Evolutionary conservation across 2,888 invertebrate species (phyloP).

Genomic region (Muscina levida): DNA sequence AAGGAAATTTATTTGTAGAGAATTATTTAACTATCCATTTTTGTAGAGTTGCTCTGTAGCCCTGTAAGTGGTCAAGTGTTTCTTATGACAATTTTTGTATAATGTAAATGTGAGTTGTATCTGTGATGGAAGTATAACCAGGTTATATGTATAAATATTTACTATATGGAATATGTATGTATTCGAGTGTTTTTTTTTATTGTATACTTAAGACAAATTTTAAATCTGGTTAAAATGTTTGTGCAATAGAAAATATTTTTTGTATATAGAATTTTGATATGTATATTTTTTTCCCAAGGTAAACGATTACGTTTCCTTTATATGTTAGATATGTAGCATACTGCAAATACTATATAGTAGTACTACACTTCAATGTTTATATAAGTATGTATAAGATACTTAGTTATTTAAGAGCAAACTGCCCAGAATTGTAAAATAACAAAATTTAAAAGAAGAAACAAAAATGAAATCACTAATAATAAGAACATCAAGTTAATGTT

Average conservation of each 20-base stretch:
- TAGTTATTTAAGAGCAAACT: slow-evolving; percentile 31
- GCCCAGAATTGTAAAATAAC: slow-evolving; percentile 46
- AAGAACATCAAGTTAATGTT: no score
- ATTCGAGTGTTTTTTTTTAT: not conserved
- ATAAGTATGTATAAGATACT: not conserved
- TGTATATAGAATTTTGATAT: not conserved
- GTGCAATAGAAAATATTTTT: no score
- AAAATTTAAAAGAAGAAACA: not conserved
- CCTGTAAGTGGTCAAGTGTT: not conserved
- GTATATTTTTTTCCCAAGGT: no score
- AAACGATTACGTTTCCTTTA: not conserved
- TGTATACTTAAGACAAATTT: no score
- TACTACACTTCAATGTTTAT: not conserved
- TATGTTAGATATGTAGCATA: no score
- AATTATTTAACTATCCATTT: no score
- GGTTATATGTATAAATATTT: slow-evolving; percentile 39
- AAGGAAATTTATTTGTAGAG: no score
- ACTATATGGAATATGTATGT: not conserved
- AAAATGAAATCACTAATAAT: no score
- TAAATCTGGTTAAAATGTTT: not conserved
- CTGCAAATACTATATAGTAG: no score
- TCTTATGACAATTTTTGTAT: not conserved
- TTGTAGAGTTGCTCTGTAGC: no score
- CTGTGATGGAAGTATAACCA: slow-evolving; percentile 61
- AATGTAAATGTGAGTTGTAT: slow-evolving; percentile 57